A percentile compares a stretch with the other conserved stretches of the same genome.
Evolutionary conservation across 2,113 vertebrate genomes (phyloP).

Genomic region (Erythrolamprus reginae): DNA sequence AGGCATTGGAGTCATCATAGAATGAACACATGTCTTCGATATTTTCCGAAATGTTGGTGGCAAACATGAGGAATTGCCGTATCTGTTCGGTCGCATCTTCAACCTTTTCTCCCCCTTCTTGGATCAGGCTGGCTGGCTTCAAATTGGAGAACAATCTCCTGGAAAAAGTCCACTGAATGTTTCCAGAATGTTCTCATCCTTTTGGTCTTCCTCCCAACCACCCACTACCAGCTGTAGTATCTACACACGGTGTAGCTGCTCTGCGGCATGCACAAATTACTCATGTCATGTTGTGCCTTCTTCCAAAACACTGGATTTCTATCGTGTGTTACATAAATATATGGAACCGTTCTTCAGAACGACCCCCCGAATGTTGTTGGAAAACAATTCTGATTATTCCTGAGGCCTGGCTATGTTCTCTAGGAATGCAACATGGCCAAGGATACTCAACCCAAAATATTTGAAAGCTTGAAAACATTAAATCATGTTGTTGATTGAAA

Average conservation of each 20-base stretch:
- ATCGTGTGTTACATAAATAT: neutral
- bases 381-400: neutral
- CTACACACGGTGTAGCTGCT: neutral
- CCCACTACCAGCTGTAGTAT: neutral
- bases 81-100: neutral
- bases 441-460: neutral
- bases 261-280: neutral
- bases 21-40: neutral
- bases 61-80: neutral
- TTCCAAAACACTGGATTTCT: neutral
- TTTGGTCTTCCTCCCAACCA: neutral
- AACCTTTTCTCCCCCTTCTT: neutral
- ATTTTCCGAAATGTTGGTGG: neutral
- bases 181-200: neutral
- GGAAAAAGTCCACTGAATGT: neutral
- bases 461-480: neutral
- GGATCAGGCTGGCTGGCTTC: neutral
- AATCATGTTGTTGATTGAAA: neutral
- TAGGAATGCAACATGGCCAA: neutral
- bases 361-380: neutral
- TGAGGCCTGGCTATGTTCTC: neutral
- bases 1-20: neutral
- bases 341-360: neutral
- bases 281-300: neutral
- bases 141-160: neutral